Evolutionary conservation across 2,888 invertebrate genomes (phyloP), one percentile per base, ranked within the genome.

Genomic region (Eilema sororculum): DNA sequence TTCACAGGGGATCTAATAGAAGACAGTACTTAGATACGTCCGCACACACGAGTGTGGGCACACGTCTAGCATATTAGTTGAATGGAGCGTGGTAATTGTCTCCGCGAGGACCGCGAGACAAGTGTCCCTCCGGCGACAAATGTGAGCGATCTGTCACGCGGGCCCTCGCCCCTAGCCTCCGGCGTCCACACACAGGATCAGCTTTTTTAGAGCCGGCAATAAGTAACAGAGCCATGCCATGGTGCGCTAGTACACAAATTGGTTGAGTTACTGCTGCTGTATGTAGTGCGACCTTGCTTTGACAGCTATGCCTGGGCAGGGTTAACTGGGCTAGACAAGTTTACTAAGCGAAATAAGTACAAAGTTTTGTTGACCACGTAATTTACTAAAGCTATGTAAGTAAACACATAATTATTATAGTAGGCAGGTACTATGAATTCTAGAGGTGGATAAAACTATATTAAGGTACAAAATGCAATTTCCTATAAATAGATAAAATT

Each of bases 121-220:
- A 65, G 65, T 22, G 22, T 20, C 64, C 60, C 63, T 41, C 57
- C 56, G 56, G 62, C 77, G 63, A 76, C 76, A 72, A 78, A 77
- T 75, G 81, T 71, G 73, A 69, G 63, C 72, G 67, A 76, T 75
- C 75, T 70, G 68, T 72, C 70, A 67, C 57, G n/a, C 12, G 58
- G 16, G 68, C 22, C 63, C 41, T 57, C 37, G 68, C 22, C 63
- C 41, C 62, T 57, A 57, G 56, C 62, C n/a, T 59, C 20, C 52
- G 22, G 20, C 60, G 16, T 12, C 30, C 59, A 30, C 46, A 30
- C 22, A 33, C 65, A 30, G 37, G 2, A 20, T 5, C 66, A 41
- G 63, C 63, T 67, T 28, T 67, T 41, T 59, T 64, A 64, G 68
- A 69, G 69, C 59, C 59, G 69, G 64, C 64, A 65, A 64, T 69